Evolutionary conservation across 2,888 invertebrate genomes (phyloP), one percentile per base, ranked within the genome.

Genomic region (Sicus ferrugineus): DNA sequence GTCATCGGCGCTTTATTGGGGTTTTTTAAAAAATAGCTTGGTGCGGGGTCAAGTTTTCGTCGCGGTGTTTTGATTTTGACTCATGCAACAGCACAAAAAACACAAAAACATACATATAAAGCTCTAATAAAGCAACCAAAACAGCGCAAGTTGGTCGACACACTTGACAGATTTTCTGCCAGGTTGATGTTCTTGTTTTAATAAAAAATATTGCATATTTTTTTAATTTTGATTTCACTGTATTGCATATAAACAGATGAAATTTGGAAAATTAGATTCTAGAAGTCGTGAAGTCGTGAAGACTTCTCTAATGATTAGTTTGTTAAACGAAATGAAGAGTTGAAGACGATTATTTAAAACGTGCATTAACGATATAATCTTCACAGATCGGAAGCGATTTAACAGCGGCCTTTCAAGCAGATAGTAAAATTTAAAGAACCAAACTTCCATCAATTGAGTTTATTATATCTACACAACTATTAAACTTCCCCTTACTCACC

Each of bases 1-100:
- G 59, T 67, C 59, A 58, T 58, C 30, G 21, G 19, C 19, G 54
- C 19, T 66, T 56, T 54, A 19, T 48, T 58, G 58, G 14, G 52
- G 34, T 9, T 48, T 46, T 46, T 48, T 31, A 21, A n/a, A 21
- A 52, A 21, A 23, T 3, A 52, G 23, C 46, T 21, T 9, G 16
- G 9, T 19, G 16, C 6, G n/a, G 7, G 2, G 48, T 16, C 9
- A 54, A 38, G 42, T 11, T 21, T 21, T 42, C 61, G 62, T 62
- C 6, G 42, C 46, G 46, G 46, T 62, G 46, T 62, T 62, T 62
- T 42, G 46, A 23, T 42, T 62, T 42, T 58, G 14, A n/a, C 23
- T 62, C 42, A 42, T 42, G 28, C 62, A 46, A n/a, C 46, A 19
- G 16, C 21, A 59, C 19, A 16, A 59, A 59, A 34, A 34, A 4